phyloP scores from a whole-genome alignment of 2,888 invertebrate species.

The Drosophila neutralis region DNA sequence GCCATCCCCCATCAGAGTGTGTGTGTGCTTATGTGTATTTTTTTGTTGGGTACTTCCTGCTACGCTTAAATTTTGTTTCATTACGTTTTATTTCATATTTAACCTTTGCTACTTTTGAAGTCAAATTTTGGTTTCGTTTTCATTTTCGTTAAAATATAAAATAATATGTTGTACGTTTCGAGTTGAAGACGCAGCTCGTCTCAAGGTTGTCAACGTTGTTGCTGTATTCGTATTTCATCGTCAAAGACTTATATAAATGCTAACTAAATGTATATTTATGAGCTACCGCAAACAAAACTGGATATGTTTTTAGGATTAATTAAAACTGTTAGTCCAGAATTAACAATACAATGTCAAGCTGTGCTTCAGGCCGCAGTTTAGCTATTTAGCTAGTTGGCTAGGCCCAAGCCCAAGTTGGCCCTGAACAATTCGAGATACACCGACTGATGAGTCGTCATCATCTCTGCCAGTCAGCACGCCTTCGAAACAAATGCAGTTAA shows the following conservation, averaged over 20 bases:
- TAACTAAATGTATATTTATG: conserved; percentile 38
- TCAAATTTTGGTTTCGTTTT: conserved; percentile 39
- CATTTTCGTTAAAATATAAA: conserved; percentile 62
- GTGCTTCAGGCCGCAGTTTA: conserved; percentile 15
- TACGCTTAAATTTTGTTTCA: conserved; percentile 16
- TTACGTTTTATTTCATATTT: conserved; percentile 4
- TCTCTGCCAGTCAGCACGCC: conserved; percentile 52
- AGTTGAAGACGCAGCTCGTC: conserved; percentile 38
- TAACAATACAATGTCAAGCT: conserved; percentile 67
- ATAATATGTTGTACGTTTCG: conserved; percentile 37
- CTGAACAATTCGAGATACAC: conserved; percentile 29
- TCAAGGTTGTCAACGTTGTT: conserved; percentile 64
- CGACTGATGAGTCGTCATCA: conserved; percentile 54
- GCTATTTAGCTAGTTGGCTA: conserved; percentile 12
- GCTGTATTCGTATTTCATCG: conserved; percentile 18
- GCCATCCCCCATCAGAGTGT: not conserved
- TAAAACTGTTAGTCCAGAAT: conserved; percentile 66
- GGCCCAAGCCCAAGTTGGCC: conserved; percentile 36
- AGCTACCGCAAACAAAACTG: conserved; percentile 34
- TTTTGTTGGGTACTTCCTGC: conserved; percentile 48
- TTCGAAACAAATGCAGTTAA: conserved; percentile 52
- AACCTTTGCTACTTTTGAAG: conserved; percentile 21
- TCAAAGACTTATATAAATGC: conserved; percentile 18
- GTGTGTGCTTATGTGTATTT: conserved; percentile 18
- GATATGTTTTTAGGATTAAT: conserved; percentile 52